These are phyloP conservation scores for Chaetogeoica ovagalla DNA, from an alignment of 2,888 invertebrate genomes.

Conservation along the genomic window DNA sequence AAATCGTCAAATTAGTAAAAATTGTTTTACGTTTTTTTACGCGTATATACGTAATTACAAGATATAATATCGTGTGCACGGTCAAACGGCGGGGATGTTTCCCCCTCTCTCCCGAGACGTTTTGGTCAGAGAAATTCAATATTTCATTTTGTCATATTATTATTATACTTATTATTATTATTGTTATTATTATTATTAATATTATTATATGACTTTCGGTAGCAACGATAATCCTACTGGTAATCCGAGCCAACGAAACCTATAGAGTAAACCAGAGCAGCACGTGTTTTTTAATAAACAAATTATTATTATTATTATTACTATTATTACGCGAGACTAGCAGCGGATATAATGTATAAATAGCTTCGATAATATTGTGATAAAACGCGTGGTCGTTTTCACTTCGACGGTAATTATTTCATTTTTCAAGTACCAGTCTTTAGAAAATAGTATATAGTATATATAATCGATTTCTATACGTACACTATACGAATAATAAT, in stretches of 20 bases:
- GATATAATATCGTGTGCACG: too few relatives aligned
- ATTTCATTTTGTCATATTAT: not conserved
- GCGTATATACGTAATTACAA: not conserved
- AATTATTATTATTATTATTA: not conserved
- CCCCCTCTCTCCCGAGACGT: not conserved
- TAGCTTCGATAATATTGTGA: not conserved
- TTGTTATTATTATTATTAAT: not conserved
- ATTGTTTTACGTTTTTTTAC: not conserved
- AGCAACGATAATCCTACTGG: not conserved
- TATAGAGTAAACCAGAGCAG: not conserved
- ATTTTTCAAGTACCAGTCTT: not conserved
- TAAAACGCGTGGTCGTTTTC: not conserved
- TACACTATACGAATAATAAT: too few relatives aligned
- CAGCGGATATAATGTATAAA: not conserved
- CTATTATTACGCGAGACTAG: not conserved
- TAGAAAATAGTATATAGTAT: too few relatives aligned
- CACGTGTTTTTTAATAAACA: not conserved
- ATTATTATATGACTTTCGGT: not conserved
- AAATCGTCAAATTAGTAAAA: not conserved
- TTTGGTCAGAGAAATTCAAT: slow-evolving; percentile 3
- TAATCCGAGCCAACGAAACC: not conserved
- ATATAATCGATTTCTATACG: too few relatives aligned
- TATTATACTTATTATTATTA: not conserved
- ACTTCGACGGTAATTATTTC: not conserved
- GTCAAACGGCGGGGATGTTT: not conserved